Evolutionary conservation across 2,797 vertebrate species (phyloP), one percentile per base, ranked within the genome.

Genomic region (Rhinogobio ventralis): DNA sequence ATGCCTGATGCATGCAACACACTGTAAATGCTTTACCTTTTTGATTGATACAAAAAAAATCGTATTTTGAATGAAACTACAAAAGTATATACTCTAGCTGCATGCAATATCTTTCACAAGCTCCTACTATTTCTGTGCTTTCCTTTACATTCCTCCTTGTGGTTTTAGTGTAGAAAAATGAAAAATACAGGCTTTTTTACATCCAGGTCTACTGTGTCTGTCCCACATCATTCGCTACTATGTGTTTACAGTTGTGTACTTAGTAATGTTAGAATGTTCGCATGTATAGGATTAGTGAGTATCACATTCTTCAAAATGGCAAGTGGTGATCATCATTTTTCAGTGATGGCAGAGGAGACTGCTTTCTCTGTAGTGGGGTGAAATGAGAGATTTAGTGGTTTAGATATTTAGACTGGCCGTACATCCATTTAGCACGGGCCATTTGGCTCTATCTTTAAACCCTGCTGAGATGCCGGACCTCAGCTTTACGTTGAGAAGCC

Each of bases 401-500:
- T 19, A 5, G 82, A 83, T 89, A 88, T 86, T 90, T 90, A 91
- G 93, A 88, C 28, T 89, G 84, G 79, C 88, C 85, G 81, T 90
- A 90, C 91, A 90, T 93, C 87, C 90, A 90, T 92, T 57, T 91
- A 89, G 91, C 85, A 83, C 88, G 87, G 92, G 88, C 89, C 90
- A 83, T 92, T 94, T 91, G 93, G 93, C 92, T 91, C 92, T 91
- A 90, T 90, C 82, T 77, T 2, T 62, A 83, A 89, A 94, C 93
- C 93, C 60, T 92, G 89, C 79, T 81, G 92, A 91, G 90, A 90
- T 82, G 91, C 72, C 53, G 85, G 91, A 91, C 93, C 91, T 93
- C 94, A 85, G 92, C 94, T 94, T 93, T 94, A 95, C 92, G 83
- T 94, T 85, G 89, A 87, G 91, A 93, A 89, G 68, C 92, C 92